phyloP scores from a whole-genome alignment of 2,797 vertebrate genomes.

The Pipistrellus pipistrellus region DNA sequence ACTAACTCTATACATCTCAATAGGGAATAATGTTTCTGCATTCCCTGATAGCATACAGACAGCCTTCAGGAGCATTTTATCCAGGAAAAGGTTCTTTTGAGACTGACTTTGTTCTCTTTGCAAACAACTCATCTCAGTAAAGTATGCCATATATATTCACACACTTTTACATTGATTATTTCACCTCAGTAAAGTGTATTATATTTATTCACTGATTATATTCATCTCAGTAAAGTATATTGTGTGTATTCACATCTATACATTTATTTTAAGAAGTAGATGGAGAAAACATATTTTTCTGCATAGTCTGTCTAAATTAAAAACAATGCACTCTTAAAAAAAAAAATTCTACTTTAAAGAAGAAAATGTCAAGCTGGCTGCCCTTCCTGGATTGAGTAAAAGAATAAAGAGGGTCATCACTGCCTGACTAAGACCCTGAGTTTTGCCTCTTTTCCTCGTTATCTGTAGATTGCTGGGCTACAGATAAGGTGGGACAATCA shows the following conservation, averaged over 20 bases:
- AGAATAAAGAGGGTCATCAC: neutral
- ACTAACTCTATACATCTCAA: slow-evolving; percentile 65
- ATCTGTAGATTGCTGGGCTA: neutral
- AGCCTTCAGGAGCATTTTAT: slow-evolving; percentile 22
- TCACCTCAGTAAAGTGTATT: neutral
- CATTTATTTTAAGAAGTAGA: slow-evolving; percentile 30
- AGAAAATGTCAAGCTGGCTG: neutral
- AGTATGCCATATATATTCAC: neutral
- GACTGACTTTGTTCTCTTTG: slow-evolving; percentile 23
- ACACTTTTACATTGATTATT: neutral
- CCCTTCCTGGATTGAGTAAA: neutral
- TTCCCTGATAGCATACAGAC: neutral
- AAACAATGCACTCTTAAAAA: neutral
- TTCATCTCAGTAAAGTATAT: neutral
- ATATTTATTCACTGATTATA: neutral
- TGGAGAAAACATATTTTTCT: neutral
- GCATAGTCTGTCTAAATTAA: neutral
- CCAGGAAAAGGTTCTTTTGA: neutral
- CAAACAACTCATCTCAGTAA: neutral
- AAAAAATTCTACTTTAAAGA: neutral
- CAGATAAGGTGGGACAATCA: neutral
- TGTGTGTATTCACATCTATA: neutral
- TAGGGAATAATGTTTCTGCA: slow-evolving; percentile 4
- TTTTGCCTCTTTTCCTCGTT: neutral
- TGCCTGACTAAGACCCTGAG: fast-evolving